Evolutionary conservation across 2,113 vertebrate genomes (phyloP), one percentile per base, ranked within the genome.

Genomic region (Eclectus roratus): DNA sequence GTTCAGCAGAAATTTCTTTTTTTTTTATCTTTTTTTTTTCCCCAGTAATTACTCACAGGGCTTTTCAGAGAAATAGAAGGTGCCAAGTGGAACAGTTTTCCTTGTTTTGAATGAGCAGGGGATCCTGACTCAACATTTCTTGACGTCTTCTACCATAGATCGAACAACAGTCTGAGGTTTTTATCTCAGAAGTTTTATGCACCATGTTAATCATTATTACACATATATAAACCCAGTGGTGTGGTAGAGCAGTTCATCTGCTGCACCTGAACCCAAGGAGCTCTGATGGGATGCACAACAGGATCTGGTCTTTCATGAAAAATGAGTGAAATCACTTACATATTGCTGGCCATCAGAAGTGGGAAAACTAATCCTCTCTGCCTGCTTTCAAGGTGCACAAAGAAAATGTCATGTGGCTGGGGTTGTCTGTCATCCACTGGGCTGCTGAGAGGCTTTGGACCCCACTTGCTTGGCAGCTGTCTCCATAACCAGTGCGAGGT

Each of bases 161-260:
- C 23, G 76, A 72, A 6, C 6, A 39, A 39, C 37, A 71, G 20
- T 11, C 24, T 21, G n/a, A 74, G 7, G 55, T 52, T 72, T 93
- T 80, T 68, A 9, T 72, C 52, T 81, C 65, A 35, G 60, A 93
- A 76, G 2, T 50, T 53, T 52, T 44, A 9, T 50, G 7, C 14
- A 79, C 23, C 4, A 1, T 14, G 27, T 16, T 41, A 65, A 63
- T 49, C 10, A 66, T 80, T 70, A 50, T 64, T 68, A 56, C 43
- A 17, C 10, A 23, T 10, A 17, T 37, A 29, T 65, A 80, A 28
- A 53, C 5, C 4, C 11, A 37, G 28, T 47, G 29, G 35, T 33
- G 35, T 14, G 13, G 5, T 43, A 21, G 0, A 0, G 13, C 37
- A 53, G 24, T 18, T 91, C 13, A 1, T 55, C 13, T 13, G 10